phyloP scores from a whole-genome alignment of 1,140 invertebrate species.

The Drosophila orosa region DNA sequence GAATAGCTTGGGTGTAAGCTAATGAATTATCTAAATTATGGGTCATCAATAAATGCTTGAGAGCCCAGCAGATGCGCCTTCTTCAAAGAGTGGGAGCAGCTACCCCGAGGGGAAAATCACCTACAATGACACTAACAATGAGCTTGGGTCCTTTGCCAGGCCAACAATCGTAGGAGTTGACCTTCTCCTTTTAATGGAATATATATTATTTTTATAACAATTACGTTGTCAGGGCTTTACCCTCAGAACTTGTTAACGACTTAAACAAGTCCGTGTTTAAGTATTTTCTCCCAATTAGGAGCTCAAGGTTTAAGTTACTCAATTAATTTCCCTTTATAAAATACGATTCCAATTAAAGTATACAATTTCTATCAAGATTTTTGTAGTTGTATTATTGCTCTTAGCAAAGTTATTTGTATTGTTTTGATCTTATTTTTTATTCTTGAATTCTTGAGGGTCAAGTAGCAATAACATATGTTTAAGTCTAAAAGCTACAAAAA shows the following conservation, averaged over 20 bases:
- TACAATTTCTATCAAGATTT: background rate
- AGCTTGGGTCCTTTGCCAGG: constrained; percentile 3
- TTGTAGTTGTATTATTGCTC: background rate
- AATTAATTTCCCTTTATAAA: background rate
- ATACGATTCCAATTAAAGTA: background rate
- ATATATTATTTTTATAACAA: constrained; percentile 5
- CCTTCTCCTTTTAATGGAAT: constrained; percentile 12
- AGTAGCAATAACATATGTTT: background rate
- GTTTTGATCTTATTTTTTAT: background rate
- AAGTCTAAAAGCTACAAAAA: background rate
- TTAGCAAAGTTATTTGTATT: background rate
- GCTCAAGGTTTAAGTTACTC: no score
- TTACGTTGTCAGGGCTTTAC: background rate
- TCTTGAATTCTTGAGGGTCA: background rate
- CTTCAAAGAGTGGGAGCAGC: background rate
- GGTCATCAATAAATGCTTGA: constrained; percentile 43
- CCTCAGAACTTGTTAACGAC: background rate
- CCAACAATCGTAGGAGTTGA: constrained; percentile 12
- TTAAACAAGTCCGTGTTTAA: constrained; percentile 6
- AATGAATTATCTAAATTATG: constrained; percentile 48
- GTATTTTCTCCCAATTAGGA: background rate
- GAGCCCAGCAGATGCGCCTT: constrained; percentile 25
- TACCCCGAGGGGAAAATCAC: background rate
- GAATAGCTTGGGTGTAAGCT: background rate
- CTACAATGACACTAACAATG: constrained; percentile 27